Evolutionary conservation across 2,113 vertebrate species (phyloP), one percentile per base, ranked within the genome.

Genomic region (Myrmecophaga tridactyla): DNA sequence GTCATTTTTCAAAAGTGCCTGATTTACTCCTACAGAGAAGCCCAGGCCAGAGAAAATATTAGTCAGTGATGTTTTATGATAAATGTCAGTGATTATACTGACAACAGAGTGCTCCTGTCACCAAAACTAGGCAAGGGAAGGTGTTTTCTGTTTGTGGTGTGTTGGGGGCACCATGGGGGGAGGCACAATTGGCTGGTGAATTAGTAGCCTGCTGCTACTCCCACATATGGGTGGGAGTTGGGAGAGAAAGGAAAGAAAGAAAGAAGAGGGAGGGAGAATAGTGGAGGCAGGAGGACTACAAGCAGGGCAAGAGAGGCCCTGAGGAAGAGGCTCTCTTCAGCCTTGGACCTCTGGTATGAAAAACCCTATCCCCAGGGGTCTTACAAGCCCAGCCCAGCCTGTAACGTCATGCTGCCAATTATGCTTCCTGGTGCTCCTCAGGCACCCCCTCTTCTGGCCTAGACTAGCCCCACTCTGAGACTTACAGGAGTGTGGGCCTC

Each of bases 21-120:
- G 76, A 48, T 77, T 95, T 53, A 67, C 83, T 93, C 70, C 39
- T 1, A 12, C 25, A 53, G 29, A 89, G 75, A 39, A 60, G 58
- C 41, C 41, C 39, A 67, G 75, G 43, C 77, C 92, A 36, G 46
- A 4, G 53, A 76, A 36, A 89, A 80, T 43, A 70, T 94, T 36
- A 39, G 25, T 39, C 88, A 69, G 60, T 53, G 82, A 89, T 36
- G 51, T 84, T 77, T 97, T 72, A 34, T 83, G 95, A 90, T 39
- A 81, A 95, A 89, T 63, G 41, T 65, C 86, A 84, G 80, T 65
- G 87, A 93, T 86, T 70, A 60, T 84, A 63, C 92, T 84, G 63
- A 92, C 89, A 93, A 96, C n/a, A 85, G 70, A 96, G 36, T 69
- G 20, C 46, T 76, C 41, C 43, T 60, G 72, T 41, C 58, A 51